Base-by-base conservation (phyloP, 1,140 invertebrate species). In the Caenorhabditis brenneri region DNA sequence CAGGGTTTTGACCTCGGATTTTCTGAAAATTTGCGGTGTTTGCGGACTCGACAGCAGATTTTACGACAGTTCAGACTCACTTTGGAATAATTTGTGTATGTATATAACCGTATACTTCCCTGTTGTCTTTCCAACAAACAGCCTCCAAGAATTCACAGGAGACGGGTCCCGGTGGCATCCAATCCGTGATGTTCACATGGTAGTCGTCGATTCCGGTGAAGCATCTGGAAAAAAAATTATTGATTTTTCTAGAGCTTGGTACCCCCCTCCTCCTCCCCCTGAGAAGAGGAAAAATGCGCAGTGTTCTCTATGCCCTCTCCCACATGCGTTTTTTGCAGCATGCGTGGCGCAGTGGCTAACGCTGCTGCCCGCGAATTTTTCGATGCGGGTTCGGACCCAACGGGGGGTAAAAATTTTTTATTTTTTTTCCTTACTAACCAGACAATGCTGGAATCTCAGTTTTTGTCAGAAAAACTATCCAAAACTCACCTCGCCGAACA, bases 71-170 rank as follows among this genome's bases (percentile, higher is more conserved):
- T n/a, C 19, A 51, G 39, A 3, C n/a, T 49, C n/a, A 79, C 69
- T 48, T 51, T 22, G 31, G 46, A 15, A 84, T 55, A 22, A 80
- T 42, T 55, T 84, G 69, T 2, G 82, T 51, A 33, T 82, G 81
- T 19, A 82, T 31, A 29, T 53, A 31, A 10, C 24, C 81, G 48
- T 74, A 82, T 2, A 36, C 24, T 46, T 29, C 27, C 7, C 1
- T 16, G 31, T 69, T 16, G 6, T 9, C 24, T 74, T 69, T 33
- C 29, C 31, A 33, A 46, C 81, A 82, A 1, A 33, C 24, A 22
- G 81, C 42, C 31, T 82, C 81, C 16, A 82, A 27, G 16, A 82
- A 60, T 19, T 82, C 81, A 27, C 81, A 82, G 3, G 27, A 33
- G 4, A 82, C 29, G 15, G 39, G 27, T 69, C n/a, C 48, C 12